phyloP scores from a whole-genome alignment of 1,140 invertebrate genomes.

The Danaus melanippus region DNA sequence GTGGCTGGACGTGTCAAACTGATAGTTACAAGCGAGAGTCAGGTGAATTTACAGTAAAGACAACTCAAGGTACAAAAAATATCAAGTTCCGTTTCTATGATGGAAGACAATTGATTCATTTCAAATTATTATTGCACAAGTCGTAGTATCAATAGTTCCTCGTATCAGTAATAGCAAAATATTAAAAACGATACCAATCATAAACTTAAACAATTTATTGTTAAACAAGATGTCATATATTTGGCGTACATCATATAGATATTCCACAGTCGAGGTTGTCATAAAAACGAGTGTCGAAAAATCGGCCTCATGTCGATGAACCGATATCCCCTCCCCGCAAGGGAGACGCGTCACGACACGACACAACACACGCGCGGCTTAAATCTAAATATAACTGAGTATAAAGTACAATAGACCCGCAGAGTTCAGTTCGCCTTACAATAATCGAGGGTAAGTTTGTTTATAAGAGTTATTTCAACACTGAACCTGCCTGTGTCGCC shows the following conservation, averaged over 20 bases:
- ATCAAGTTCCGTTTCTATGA: too few species aligned
- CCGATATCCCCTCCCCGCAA: neutral
- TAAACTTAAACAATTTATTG: too few species aligned
- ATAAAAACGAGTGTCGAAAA: neutral
- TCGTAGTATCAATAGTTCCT: neutral
- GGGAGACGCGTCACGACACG: slow-evolving; percentile 5
- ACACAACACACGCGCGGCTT: slow-evolving; percentile 10
- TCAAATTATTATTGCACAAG: slow-evolving; percentile 7
- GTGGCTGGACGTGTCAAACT: slow-evolving; percentile 37
- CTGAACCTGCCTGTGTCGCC: slow-evolving; percentile 25
- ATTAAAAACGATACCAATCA: too few species aligned
- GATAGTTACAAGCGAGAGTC: slow-evolving; percentile 6
- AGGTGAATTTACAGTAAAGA: slow-evolving; percentile 7
- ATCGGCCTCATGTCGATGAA: neutral
- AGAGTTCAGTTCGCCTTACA: slow-evolving; percentile 38
- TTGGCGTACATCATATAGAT: too few species aligned
- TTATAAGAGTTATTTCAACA: slow-evolving; percentile 47
- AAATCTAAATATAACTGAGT: slow-evolving; percentile 66
- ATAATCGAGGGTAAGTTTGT: slow-evolving; percentile 51
- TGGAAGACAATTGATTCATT: slow-evolving; percentile 8
- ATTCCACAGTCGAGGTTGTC: too few species aligned
- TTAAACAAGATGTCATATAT: too few species aligned
- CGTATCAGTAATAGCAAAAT: too few species aligned
- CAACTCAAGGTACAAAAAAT: neutral
- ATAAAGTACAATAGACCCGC: slow-evolving; percentile 52